phyloP scores from a whole-genome alignment of 1,140 invertebrate species.

The Bombus huntii region DNA sequence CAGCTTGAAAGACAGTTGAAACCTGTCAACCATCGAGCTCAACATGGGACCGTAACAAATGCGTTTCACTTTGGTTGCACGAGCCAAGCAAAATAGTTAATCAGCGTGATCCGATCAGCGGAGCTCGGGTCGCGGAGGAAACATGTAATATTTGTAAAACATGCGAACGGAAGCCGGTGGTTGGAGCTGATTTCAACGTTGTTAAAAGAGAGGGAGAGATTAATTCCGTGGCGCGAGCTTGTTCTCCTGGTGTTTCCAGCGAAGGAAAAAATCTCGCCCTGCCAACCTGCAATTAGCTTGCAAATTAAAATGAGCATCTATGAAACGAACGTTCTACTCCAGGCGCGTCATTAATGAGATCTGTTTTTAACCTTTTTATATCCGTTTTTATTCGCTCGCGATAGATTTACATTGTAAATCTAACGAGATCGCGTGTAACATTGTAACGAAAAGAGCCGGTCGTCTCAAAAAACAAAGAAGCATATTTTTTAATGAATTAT shows the following conservation, averaged over 20 bases:
- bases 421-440: neutral
- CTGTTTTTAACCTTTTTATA: neutral
- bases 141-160: slow-evolving; percentile 38
- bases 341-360: neutral
- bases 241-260: neutral
- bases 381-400: neutral
- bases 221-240: neutral
- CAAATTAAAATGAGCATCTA: slow-evolving; percentile 3
- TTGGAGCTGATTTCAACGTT: slow-evolving; percentile 8
- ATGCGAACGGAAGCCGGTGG: slow-evolving; percentile 23
- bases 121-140: neutral
- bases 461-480: neutral
- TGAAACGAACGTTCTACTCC: neutral
- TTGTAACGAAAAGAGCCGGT: neutral
- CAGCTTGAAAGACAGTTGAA: no score
- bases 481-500: neutral
- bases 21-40: neutral
- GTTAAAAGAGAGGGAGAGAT: neutral
- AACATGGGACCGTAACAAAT: neutral
- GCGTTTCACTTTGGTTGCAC: neutral
- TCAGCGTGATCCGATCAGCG: slow-evolving; percentile 23
- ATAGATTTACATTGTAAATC: neutral
- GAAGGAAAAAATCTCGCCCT: neutral
- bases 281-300: slow-evolving; percentile 5
- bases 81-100: slow-evolving; percentile 35